Evolutionary conservation across 2,888 invertebrate genomes (phyloP).

Genomic region (Papilio gigon): DNA sequence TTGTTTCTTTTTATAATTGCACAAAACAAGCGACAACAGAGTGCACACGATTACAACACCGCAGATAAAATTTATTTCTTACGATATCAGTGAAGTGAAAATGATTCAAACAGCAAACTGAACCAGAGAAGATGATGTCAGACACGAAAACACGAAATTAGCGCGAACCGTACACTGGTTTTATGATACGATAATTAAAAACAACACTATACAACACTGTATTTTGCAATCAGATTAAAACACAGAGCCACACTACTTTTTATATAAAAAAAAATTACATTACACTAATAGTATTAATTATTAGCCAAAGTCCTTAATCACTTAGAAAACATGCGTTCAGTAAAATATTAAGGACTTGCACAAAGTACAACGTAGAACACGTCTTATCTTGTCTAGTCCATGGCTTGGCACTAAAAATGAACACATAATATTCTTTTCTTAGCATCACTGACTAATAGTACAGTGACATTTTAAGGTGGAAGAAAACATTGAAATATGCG

Average conservation of each 20-base stretch:
- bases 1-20: conserved; percentile 27
- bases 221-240: conserved; percentile 47
- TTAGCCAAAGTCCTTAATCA: neutral
- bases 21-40: conserved; percentile 31
- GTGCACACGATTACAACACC: conserved; percentile 45
- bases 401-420: conserved; percentile 41
- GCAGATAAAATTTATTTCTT: conserved; percentile 55
- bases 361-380: conserved; percentile 37
- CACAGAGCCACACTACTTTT: conserved; percentile 45
- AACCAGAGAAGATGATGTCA: conserved; percentile 65
- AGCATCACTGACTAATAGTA: conserved; percentile 42
- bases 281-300: neutral
- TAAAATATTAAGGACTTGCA: conserved; percentile 23
- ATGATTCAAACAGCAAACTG: conserved; percentile 67
- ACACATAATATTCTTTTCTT: conserved; percentile 42
- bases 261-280: neutral
- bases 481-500: conserved; percentile 22
- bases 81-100: conserved; percentile 53
- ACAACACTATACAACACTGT: conserved; percentile 45
- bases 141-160: conserved; percentile 65
- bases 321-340: neutral
- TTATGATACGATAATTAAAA: conserved; percentile 55
- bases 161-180: conserved; percentile 57
- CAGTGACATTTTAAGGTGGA: conserved; percentile 40
- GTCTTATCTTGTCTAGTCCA: conserved; percentile 42